Conservation (phyloP, 2,888 invertebrate genomes). For the Drosophila pullipes region DNA sequence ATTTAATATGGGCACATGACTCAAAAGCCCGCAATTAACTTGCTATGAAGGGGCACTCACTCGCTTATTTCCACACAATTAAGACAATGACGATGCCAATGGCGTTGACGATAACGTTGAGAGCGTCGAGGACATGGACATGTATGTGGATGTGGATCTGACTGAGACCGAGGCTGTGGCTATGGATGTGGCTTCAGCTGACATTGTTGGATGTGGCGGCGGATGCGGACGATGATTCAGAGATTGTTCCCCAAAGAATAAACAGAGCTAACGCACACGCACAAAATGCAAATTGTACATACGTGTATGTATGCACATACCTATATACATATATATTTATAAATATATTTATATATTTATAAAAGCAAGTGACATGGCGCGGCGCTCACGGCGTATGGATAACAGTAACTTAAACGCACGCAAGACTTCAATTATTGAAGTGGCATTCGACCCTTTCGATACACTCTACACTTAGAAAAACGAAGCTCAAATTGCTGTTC, state of each 20-base stretch:
- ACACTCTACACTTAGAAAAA: not conserved
- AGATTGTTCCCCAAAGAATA: constrained; percentile 67
- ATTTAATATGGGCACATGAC: constrained; percentile 65
- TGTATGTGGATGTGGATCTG: not conserved
- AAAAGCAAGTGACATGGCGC: constrained; percentile 19
- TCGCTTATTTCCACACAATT: constrained; percentile 69
- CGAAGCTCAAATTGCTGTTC: not conserved
- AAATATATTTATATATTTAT: constrained; percentile 14
- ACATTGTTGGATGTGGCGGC: constrained; percentile 1
- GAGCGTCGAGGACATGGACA: constrained; percentile 5
- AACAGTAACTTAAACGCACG: constrained; percentile 44
- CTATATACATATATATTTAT: not conserved
- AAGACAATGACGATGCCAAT: constrained; percentile 36
- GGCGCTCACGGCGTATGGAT: constrained; percentile 49
- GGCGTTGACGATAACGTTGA: constrained; percentile 16
- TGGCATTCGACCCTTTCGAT: constrained; percentile 20
- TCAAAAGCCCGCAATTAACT: constrained; percentile 70
- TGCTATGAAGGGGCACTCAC: constrained; percentile 64
- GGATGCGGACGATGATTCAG: constrained; percentile 51
- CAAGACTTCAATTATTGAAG: constrained; percentile 59
- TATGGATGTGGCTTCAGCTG: constrained; percentile 4
- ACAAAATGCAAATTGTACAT: constrained; percentile 53
- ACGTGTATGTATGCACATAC: not conserved
- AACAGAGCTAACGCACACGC: constrained; percentile 43
- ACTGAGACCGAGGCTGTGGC: constrained; percentile 1